Evolutionary conservation across 1,140 invertebrate species (phyloP).

Genomic region (Papilio polyxenes): DNA sequence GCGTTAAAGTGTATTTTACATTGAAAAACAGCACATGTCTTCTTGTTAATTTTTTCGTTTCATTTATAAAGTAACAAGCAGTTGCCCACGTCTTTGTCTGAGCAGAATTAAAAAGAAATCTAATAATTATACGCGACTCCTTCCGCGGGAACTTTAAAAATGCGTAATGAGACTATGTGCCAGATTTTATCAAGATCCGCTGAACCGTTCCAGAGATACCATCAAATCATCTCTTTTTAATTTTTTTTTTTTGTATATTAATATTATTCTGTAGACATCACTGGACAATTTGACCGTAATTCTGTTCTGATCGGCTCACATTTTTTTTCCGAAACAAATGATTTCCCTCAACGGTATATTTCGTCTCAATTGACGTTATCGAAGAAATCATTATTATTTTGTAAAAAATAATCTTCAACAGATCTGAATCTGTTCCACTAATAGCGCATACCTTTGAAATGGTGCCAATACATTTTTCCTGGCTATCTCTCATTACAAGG

Average conservation of each 20-base stretch:
- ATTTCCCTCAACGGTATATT: neutral
- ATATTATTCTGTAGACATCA: too few relatives aligned
- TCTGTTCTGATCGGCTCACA: neutral
- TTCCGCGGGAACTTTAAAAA: too few relatives aligned
- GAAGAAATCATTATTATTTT: conserved; percentile 46
- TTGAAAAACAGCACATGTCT: neutral
- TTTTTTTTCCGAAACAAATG: neutral
- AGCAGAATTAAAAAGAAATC: too few relatives aligned
- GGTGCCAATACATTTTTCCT: conserved; percentile 9
- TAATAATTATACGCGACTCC: too few relatives aligned
- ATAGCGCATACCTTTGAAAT: conserved; percentile 20
- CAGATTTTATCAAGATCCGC: too few relatives aligned
- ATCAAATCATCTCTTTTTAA: too few relatives aligned
- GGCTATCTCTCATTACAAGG: conserved; percentile 8
- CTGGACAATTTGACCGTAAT: neutral
- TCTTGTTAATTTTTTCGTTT: neutral
- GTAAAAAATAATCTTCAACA: conserved; percentile 39
- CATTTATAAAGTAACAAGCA: too few relatives aligned
- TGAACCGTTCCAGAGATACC: too few relatives aligned
- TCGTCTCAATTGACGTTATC: neutral
- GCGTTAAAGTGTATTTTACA: neutral
- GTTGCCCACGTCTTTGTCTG: too few relatives aligned
- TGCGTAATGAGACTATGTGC: too few relatives aligned
- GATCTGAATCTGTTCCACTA: neutral
- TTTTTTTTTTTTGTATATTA: too few relatives aligned